These are phyloP conservation scores for Cololabis saira DNA, from an alignment of 2,113 vertebrate species.

Conservation along the genomic window DNA sequence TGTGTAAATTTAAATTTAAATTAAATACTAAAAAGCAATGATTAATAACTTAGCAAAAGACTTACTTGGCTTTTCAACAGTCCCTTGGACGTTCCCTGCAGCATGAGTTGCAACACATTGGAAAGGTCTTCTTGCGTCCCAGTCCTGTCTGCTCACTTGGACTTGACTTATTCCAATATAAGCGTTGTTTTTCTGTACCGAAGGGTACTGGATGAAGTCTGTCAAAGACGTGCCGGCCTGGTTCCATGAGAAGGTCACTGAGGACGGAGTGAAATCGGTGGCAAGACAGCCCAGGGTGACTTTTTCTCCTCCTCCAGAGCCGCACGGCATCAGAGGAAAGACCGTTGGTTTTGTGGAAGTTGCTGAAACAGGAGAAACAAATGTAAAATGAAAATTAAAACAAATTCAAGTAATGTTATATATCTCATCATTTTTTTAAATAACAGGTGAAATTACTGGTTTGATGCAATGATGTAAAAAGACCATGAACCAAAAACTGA, in stretches of 20 bases:
- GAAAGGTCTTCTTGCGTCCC: accelerated
- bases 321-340: conserved; percentile 78
- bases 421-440: not conserved
- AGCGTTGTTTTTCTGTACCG: not conserved
- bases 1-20: not conserved
- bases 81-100: accelerated
- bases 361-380: conserved; percentile 22
- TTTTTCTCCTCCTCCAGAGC: not conserved
- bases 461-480: not conserved
- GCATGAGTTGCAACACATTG: conserved; percentile 6
- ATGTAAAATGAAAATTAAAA: not conserved
- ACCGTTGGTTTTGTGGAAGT: conserved; percentile 10
- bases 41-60: not conserved
- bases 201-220: conserved; percentile 48
- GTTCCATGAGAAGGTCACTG: conserved; percentile 73
- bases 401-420: accelerated
- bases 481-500: not conserved
- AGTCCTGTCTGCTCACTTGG: conserved; percentile 26
- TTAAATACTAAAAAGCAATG: not conserved
- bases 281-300: conserved; percentile 82
- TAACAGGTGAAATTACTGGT: not conserved
- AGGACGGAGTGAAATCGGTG: conserved; percentile 72
- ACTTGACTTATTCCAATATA: conserved; percentile 70
- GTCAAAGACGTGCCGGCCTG: accelerated
- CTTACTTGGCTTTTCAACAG: not conserved